Conservation (phyloP, 2,113 vertebrate species). For the Poeciliopsis prolifica region DNA sequence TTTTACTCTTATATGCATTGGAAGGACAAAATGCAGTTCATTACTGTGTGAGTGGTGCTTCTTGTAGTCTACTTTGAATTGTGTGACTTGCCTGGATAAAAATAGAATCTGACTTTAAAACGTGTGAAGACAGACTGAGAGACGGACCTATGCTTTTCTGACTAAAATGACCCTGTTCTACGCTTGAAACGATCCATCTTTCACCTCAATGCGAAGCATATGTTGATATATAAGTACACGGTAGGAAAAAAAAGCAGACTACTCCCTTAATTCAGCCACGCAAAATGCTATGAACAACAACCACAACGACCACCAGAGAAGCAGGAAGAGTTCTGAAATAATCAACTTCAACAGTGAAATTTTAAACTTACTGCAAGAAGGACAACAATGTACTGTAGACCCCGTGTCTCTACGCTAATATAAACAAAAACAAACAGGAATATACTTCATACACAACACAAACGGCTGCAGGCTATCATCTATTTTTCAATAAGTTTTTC, state of each 20-base stretch:
- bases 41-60: slow-evolving; percentile 48
- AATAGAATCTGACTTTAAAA: slow-evolving; percentile 44
- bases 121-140: slow-evolving; percentile 59
- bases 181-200: slow-evolving; percentile 39
- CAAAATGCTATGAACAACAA: slow-evolving; percentile 69
- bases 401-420: slow-evolving; percentile 76
- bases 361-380: slow-evolving; percentile 75
- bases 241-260: slow-evolving; percentile 57
- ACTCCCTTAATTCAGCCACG: slow-evolving; percentile 59
- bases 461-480: slow-evolving; percentile 74
- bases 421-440: slow-evolving; percentile 76
- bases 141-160: slow-evolving; percentile 62
- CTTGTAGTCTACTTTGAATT: slow-evolving; percentile 53
- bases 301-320: slow-evolving; percentile 68
- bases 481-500: slow-evolving; percentile 66
- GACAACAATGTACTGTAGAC: slow-evolving; percentile 73
- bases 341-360: slow-evolving; percentile 62
- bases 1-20: slow-evolving; percentile 69
- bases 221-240: slow-evolving; percentile 64
- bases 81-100: slow-evolving; percentile 58
- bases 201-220: slow-evolving; percentile 64
- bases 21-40: slow-evolving; percentile 64
- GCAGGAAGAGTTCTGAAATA: slow-evolving; percentile 64
- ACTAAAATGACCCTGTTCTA: slow-evolving; percentile 62
- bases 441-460: slow-evolving; percentile 76